A percentile compares a stretch with the other conserved stretches of the same genome.
Conservation (phyloP, 2,888 invertebrate genomes). For the Drosophila gaucha region DNA sequence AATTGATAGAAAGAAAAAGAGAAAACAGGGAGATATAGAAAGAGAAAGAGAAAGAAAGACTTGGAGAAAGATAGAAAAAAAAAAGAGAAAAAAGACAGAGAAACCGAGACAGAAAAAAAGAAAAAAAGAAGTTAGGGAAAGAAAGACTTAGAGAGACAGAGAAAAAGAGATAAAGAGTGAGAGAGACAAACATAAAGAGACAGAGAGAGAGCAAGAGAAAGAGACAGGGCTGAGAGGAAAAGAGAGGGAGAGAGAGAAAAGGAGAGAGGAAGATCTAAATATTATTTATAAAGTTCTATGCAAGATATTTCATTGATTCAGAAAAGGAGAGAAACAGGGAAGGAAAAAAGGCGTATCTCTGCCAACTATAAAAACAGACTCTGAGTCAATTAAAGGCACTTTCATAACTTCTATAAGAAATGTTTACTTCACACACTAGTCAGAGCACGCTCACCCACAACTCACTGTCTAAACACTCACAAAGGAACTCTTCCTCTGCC, state of each 20-base stretch:
- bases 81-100: not conserved
- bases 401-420: no score
- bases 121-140: not conserved
- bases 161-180: not conserved
- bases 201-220: not conserved
- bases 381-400: no score
- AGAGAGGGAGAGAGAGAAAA: no score
- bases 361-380: no score
- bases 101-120: not conserved
- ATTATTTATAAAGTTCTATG: no score
- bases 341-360: no score
- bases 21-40: no score
- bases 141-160: no score
- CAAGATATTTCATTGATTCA: no score
- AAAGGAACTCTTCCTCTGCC: not conserved
- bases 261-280: no score
- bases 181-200: not conserved
- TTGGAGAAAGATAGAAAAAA: not conserved
- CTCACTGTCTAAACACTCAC: slow-evolving; percentile 4
- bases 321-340: no score
- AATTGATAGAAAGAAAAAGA: not conserved
- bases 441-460: slow-evolving; percentile 1
- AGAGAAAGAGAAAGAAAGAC: not conserved
- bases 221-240: no score
- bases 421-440: not conserved